Evolutionary conservation across 2,113 vertebrate genomes (phyloP).

Genomic region (Anguilla japonica): DNA sequence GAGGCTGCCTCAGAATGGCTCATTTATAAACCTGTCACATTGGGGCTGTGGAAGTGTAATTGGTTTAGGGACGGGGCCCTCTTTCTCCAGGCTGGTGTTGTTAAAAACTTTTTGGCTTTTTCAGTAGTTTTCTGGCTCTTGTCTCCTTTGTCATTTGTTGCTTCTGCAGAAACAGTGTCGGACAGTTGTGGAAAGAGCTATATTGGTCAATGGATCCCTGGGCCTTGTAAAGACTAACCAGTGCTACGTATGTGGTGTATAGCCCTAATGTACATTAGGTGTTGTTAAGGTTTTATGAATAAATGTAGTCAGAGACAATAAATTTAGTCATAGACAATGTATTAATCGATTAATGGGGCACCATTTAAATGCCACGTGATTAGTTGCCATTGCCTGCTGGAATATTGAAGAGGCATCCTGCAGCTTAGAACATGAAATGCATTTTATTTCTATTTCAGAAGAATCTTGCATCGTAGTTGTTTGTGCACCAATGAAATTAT

Average conservation of each 20-base stretch:
- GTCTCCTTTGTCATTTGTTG: neutral
- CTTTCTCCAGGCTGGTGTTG: slow-evolving; percentile 37
- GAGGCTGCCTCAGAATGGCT: slow-evolving; percentile 39
- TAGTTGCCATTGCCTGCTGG: slow-evolving; percentile 21
- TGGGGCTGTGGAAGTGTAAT: slow-evolving; percentile 55
- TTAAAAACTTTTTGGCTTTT: slow-evolving; percentile 30
- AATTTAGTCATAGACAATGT: neutral
- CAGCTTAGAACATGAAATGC: slow-evolving; percentile 6
- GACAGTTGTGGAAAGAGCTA: neutral
- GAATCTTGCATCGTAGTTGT: slow-evolving; percentile 24
- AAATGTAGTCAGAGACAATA: neutral
- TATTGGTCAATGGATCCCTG: neutral
- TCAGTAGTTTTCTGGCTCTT: neutral
- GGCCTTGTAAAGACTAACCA: neutral
- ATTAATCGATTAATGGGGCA: neutral
- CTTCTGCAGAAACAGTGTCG: neutral
- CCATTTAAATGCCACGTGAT: slow-evolving; percentile 18
- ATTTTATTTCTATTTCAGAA: slow-evolving; percentile 5
- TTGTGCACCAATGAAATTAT: slow-evolving; percentile 32
- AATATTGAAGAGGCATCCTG: slow-evolving; percentile 18
- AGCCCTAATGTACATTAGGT: neutral
- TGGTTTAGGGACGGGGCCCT: slow-evolving; percentile 43
- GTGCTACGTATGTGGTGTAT: neutral
- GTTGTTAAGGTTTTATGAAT: neutral
- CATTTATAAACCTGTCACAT: slow-evolving; percentile 58